Evolutionary conservation across 2,797 vertebrate genomes (phyloP).

Genomic region (Mormyrops attenuatus): DNA sequence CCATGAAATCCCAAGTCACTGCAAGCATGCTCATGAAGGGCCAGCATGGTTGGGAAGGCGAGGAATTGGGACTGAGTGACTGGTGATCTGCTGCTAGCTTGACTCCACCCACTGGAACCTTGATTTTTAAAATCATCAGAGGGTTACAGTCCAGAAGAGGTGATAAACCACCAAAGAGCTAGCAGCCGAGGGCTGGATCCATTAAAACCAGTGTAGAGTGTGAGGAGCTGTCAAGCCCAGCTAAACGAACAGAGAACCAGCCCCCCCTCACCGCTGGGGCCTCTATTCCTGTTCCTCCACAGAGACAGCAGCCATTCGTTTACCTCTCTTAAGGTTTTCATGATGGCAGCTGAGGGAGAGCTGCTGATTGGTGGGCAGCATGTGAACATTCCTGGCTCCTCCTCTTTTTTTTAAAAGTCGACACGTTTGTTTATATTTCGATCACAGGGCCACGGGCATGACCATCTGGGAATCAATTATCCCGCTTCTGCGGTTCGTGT

Average conservation of each 20-base stretch:
- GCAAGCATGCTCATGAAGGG: background rate
- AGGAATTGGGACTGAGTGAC: background rate
- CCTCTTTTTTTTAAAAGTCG: background rate
- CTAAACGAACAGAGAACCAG: background rate
- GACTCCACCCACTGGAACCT: background rate
- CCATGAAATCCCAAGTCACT: background rate
- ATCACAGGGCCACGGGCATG: background rate
- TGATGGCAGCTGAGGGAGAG: background rate
- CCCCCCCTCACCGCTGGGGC: background rate
- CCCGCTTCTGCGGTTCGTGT: background rate
- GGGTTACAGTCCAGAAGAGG: background rate
- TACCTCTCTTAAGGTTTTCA: background rate
- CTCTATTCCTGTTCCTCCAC: background rate
- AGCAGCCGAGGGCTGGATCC: background rate
- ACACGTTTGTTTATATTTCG: background rate
- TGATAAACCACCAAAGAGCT: background rate
- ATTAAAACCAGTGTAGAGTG: constrained; percentile 1
- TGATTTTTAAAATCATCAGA: background rate
- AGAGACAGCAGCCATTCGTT: background rate
- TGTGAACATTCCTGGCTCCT: background rate
- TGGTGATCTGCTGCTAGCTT: background rate
- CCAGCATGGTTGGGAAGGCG: background rate
- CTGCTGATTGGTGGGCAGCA: background rate
- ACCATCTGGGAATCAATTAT: background rate
- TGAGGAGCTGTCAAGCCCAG: background rate